Base-by-base conservation (phyloP, 35 echinoderm and acorn worm species). In the Holothuria glaberrima region DNA sequence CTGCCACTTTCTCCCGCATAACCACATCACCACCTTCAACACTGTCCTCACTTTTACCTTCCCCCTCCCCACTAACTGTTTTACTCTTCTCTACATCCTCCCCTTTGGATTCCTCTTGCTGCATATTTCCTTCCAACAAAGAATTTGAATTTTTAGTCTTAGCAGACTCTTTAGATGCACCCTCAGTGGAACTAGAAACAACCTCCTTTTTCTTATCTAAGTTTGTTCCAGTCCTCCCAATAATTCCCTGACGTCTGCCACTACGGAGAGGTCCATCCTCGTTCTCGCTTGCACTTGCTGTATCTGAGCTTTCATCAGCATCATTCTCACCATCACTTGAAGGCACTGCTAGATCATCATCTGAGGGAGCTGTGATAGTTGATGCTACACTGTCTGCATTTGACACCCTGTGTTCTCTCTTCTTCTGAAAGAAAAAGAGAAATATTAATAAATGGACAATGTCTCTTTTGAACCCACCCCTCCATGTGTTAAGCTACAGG, bases 221-320 rank as follows among this genome's bases (percentile, higher is more conserved):
- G 25, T 30, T 69, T 69, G 38, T 25, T 6, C 14, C 20, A 6
- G 74, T 9, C 38, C 50, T 54, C 12, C 20, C 41, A n/a, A 48
- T 6, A 31, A 29, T 78, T 27, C 57, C 1, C 30, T 58, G 19
- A 73, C 32, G 88, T 30, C 30, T 25, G 31, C 59, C 22, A 16
- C 58, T 20, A 2, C 62, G 83, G 5, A 87, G 85, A 30, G 85
- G 65, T 7, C 71, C 91, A 24, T 94, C 93, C 34, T 98, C 96
- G 30, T 93, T 99, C 28, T 95, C 97, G 52, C 97, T 99, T 28
- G 95, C 95, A 86, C 97, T 99, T 25, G 93, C 97, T 10, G 97
- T 99, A 68, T 94, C 97, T 22, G 97, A 93, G 72, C 97, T 99
- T 46, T 92, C 93, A 86, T 98, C 90, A 7, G 88, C 88, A 96